These are phyloP conservation scores for Myotis lucifugus DNA, from an alignment of 2,113 vertebrate genomes.

Conservation along the genomic window DNA sequence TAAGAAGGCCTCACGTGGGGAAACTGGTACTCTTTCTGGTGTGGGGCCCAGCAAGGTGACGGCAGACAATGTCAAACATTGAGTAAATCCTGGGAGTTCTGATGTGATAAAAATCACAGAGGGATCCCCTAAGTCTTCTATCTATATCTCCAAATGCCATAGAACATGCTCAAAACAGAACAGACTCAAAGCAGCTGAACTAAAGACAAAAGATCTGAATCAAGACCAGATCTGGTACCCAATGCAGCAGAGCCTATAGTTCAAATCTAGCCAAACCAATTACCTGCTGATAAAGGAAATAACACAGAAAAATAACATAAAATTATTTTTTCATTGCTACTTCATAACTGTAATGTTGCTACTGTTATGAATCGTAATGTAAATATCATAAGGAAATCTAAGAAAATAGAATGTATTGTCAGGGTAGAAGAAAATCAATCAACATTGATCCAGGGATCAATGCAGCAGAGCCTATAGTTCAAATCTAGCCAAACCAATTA, in stretches of 20 bases:
- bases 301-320: neutral
- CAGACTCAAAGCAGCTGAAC: neutral
- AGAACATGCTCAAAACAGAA: neutral
- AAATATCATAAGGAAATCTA: no score
- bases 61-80: neutral
- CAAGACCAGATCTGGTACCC: neutral
- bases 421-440: no score
- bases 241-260: neutral
- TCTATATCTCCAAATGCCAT: neutral
- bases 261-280: neutral
- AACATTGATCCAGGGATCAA: no score
- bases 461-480: neutral
- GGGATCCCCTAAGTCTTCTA: neutral
- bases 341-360: no score
- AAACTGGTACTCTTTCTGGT: neutral
- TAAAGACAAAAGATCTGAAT: neutral
- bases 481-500: neutral
- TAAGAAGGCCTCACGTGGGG: neutral
- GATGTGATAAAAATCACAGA: neutral
- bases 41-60: neutral
- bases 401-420: no score
- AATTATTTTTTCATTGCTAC: no score
- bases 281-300: neutral
- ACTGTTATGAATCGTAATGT: no score
- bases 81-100: neutral